These are phyloP conservation scores for Heliconius hermathena DNA, from an alignment of 1,140 invertebrate genomes.

Conservation along the genomic window DNA sequence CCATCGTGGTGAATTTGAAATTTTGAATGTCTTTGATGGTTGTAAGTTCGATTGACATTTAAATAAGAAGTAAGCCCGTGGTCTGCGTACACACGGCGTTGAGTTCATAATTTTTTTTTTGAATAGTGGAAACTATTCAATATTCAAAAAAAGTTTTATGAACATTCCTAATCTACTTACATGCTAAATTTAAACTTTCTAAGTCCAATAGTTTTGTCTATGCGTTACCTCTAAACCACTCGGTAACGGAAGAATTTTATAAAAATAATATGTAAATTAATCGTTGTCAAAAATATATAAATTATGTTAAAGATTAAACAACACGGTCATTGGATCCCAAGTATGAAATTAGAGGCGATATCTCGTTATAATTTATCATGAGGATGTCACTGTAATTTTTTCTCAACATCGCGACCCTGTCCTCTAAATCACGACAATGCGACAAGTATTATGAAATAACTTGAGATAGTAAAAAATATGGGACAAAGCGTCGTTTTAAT, in stretches of 20 bases:
- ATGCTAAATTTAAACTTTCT: no score
- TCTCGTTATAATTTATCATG: constrained; percentile 64
- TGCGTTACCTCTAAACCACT: no score
- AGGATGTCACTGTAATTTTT: constrained; percentile 62
- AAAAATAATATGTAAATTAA: no score
- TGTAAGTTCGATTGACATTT: neutral
- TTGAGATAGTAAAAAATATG: constrained; percentile 67
- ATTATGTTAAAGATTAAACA: neutral
- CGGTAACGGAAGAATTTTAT: no score
- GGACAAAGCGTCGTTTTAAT: neutral
- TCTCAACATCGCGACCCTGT: constrained; percentile 58
- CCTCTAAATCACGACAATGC: constrained; percentile 63
- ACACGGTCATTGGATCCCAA: constrained; percentile 17
- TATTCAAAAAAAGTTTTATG: no score
- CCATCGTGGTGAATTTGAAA: neutral
- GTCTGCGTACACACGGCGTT: no score
- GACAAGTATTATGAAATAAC: constrained; percentile 76
- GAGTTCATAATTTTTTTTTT: no score
- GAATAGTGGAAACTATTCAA: no score
- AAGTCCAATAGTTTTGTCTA: no score
- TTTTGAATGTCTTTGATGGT: neutral
- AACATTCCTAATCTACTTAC: no score
- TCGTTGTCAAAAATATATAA: neutral
- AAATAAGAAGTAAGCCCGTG: no score
- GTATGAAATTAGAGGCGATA: constrained; percentile 56